A percentile compares a stretch with the other conserved stretches of the same genome.
Conservation (phyloP, 2,797 vertebrate species). For the Hylomyscus alleni region DNA sequence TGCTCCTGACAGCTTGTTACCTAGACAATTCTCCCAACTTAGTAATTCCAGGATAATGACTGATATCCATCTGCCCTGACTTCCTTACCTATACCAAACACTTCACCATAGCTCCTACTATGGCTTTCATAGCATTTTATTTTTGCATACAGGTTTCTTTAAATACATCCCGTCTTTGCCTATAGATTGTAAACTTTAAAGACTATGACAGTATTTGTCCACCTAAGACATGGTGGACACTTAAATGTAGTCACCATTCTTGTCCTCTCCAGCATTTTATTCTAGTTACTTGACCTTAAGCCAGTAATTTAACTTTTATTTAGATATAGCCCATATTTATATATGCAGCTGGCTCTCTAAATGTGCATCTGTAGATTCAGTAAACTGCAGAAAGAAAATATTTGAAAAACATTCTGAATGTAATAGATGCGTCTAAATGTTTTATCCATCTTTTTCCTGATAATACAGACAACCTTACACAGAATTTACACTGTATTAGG, state of each 20-base stretch:
- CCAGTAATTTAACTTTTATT: constrained; percentile 39
- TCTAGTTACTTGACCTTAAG: background rate
- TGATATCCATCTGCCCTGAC: background rate
- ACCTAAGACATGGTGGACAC: background rate
- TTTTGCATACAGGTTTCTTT: background rate
- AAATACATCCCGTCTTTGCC: background rate
- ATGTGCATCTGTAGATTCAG: background rate
- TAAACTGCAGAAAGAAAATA: background rate
- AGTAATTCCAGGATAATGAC: background rate
- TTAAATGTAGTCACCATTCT: background rate
- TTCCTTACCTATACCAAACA: background rate
- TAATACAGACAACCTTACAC: background rate
- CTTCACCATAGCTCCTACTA: background rate
- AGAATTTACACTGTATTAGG: background rate
- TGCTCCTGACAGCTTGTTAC: background rate
- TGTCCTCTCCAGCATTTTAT: background rate
- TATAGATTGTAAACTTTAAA: background rate
- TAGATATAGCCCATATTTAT: constrained; percentile 23
- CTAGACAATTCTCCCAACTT: background rate
- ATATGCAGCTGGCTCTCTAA: background rate
- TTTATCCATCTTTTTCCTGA: background rate
- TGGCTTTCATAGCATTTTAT: background rate
- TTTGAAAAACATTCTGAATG: background rate
- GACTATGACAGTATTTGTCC: background rate
- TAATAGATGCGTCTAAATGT: background rate